Base-by-base conservation (phyloP, 1,140 invertebrate species). In the Trichoplusia ni region DNA sequence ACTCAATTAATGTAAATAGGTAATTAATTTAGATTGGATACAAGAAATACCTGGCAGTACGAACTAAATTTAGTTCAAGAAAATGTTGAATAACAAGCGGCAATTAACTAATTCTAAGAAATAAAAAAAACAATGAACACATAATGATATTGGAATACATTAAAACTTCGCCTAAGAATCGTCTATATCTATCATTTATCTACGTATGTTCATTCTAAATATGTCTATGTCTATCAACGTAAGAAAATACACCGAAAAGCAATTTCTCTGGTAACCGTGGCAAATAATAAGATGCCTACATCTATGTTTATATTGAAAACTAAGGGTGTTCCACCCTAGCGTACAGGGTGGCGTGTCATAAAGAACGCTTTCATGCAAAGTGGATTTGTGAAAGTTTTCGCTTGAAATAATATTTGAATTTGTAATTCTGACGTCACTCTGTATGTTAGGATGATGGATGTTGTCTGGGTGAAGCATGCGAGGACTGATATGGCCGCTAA, bases 381-480 rank as follows among this genome's bases (percentile, higher is more conserved):
- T 79, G 75, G 79, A 79, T 81, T 76, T 73, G 71, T 71, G 61
- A 73, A 74, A 81, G 75, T 81, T 79, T 77, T 75, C 74, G 68
- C 71, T 65, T 69, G 69, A 79, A 81, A 82, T 79, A 80, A 76
- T 75, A 77, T 77, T 77, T 77, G 79, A 75, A 77, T 79, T 76
- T 71, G 69, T 71, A 73, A 75, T 75, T 69, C 64, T 58, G 42
- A 73, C 68, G 64, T 69, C 64, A 54, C 23, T 9, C 7, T 56
- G 59, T 64, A 71, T 42, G 64, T 58, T 61, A n/a, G 37, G 33
- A 75, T 75, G 77, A 82, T 71, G 69, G 67, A 79, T 82, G 73
- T 74, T 75, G 71, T 75, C 75, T 75, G 75, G 46, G 64, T 33
- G 27, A 33, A 59, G 68, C 64, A 64, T 64, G 53, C 19, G 33